Evolutionary conservation across 2,113 vertebrate species (phyloP), one percentile per base, ranked within the genome.

Genomic region (Calypte anna): DNA sequence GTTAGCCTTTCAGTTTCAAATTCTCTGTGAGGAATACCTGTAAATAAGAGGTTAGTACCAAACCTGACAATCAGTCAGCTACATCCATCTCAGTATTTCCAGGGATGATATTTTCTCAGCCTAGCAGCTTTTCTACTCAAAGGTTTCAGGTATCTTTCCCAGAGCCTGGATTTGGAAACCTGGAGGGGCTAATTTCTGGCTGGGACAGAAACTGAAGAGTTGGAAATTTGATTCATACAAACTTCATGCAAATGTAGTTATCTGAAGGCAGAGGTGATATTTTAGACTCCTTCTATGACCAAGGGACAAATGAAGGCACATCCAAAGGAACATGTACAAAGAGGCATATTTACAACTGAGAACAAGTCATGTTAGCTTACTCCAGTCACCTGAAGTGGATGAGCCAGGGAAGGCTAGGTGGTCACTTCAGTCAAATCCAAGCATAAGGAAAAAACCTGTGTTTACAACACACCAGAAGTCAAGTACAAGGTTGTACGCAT

Each of bases 141-240:
- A 33, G 4, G 6, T 17, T 76, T 61, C 30, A 61, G 5, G 6
- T 31, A 2, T 57, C 15, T 61, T 8, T 24, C 7, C 2, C 5
- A 57, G 3, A 73, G 3, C 23, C 4, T 66, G 10, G 11, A 14
- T 50, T n/a, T 92, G n/a, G 40, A 89, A 66, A 54, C 2, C 9
- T 31, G 4, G 3, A 6, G 2, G 0, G 3, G 0, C 12, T 57
- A 0, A 55, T 70, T 44, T 40, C 8, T 19, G n/a, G 2, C 14
- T 48, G 6, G 8, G n/a, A 5, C 10, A 53, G 12, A 28, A 91
- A n/a, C 5, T 44, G 8, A 33, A 73, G 54, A 12, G 7, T 17
- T 44, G 25, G 31, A 83, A 57, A 10, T n/a, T 25, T 23, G 48
- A 59, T 12, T 57, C 6, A 12, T 12, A 43, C 2, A 72, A 57